Base-by-base conservation (phyloP, 2,797 vertebrate species). In the Serranus cabrilla region DNA sequence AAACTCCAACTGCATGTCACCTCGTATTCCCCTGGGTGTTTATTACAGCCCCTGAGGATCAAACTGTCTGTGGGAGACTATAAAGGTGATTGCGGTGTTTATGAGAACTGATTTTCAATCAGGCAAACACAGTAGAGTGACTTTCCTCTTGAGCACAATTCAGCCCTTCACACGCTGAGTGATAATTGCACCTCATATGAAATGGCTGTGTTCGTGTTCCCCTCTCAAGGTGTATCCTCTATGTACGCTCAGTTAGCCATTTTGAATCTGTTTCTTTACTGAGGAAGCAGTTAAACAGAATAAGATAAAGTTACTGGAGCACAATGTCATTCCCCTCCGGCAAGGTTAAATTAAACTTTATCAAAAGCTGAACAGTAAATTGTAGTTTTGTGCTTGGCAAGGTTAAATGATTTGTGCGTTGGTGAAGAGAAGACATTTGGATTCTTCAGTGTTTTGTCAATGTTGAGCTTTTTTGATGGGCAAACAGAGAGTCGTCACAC, bases 101-200 rank as follows among this genome's bases (percentile, higher is more conserved):
- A 91, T 90, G 84, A 92, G 86, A 85, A 89, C 83, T 87, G 88
- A 91, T 90, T 93, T 88, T 85, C 83, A 91, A 91, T 91, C 88
- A 92, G 83, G 71, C 80, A 85, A 87, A 90, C 77, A 68, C 52
- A 68, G 80, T 55, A 37, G 66, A 91, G 80, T 79, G 81, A 87
- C 89, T 91, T 89, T 85, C 74, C 81, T 90, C 89, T 88, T 81
- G 80, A 88, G 78, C 63, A 90, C 89, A 87, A 85, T 77, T 86
- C 82, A 85, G 75, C 80, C 81, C 69, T 85, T 87, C 84, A 87
- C 84, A 89, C 76, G 77, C 87, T 77, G 87, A 82, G 85, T 74
- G 85, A 87, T 93, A 93, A 95, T 92, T 92, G 91, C 85, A 64
- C 78, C 86, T 91, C 85, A 78, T 90, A 78, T 74, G 66, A 82